A percentile compares a stretch with the other conserved stretches of the same genome.
Evolutionary conservation across 2,888 invertebrate species (phyloP).

Genomic region (Cryptocephalus primarius): DNA sequence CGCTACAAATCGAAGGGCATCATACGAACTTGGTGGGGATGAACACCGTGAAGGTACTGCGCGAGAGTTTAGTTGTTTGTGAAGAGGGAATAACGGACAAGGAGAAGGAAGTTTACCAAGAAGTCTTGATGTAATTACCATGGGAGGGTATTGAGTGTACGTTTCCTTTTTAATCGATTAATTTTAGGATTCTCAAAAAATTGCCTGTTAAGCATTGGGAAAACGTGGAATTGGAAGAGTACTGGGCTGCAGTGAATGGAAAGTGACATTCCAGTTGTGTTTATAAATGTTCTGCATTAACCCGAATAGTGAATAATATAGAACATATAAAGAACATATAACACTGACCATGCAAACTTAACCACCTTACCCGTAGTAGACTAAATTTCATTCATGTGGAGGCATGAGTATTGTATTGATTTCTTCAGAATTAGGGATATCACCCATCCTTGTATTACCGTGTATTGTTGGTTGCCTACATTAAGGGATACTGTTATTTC

Average conservation of each 20-base stretch:
- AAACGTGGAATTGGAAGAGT: slow-evolving; percentile 44
- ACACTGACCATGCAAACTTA: too few relatives aligned
- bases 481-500: too few relatives aligned
- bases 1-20: slow-evolving; percentile 48
- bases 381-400: too few relatives aligned
- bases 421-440: too few relatives aligned
- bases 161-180: slow-evolving; percentile 5
- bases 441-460: too few relatives aligned
- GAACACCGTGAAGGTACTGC: slow-evolving; percentile 50
- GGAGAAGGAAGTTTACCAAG: slow-evolving; percentile 49
- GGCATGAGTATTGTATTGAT: too few relatives aligned
- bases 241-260: slow-evolving; percentile 14
- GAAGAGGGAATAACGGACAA: slow-evolving; percentile 51
- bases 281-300: too few relatives aligned
- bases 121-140: slow-evolving; percentile 22
- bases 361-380: too few relatives aligned
- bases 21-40: slow-evolving; percentile 70
- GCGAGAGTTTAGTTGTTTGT: slow-evolving; percentile 52
- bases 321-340: too few relatives aligned
- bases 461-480: too few relatives aligned
- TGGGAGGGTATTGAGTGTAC: too few relatives aligned
- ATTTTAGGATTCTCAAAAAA: slow-evolving; percentile 39
- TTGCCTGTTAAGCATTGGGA: slow-evolving; percentile 50
- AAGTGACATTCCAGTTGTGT: neutral
- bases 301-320: too few relatives aligned